phyloP scores from a whole-genome alignment of 2,797 vertebrate species.

The Protonibea diacanthus region DNA sequence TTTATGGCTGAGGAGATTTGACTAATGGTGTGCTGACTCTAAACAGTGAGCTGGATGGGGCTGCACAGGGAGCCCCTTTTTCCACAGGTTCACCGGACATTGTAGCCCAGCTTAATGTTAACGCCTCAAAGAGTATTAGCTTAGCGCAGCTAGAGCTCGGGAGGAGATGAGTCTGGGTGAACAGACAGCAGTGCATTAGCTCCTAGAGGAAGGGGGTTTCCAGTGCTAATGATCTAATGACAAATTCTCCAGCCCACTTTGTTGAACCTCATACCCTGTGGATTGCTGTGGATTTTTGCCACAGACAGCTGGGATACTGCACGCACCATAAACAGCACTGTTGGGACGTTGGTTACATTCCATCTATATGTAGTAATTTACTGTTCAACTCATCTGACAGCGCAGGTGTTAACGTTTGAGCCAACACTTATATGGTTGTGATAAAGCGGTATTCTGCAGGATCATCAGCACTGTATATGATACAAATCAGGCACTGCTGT shows the following conservation, averaged over 20 bases:
- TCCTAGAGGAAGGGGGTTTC: constrained; percentile 60
- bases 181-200: constrained; percentile 69
- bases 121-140: constrained; percentile 79
- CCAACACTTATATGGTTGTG: constrained; percentile 5
- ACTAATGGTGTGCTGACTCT: constrained; percentile 95
- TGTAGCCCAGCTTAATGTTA: constrained; percentile 82
- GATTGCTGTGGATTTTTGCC: constrained; percentile 49
- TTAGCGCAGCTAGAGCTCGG: constrained; percentile 68
- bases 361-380: constrained; percentile 12
- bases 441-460: neutral
- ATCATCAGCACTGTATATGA: constrained; percentile 4
- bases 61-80: constrained; percentile 77
- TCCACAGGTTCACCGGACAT: constrained; percentile 73
- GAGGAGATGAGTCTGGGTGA: constrained; percentile 69
- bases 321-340: constrained; percentile 42
- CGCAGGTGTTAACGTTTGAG: constrained; percentile 36
- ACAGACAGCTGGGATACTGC: constrained; percentile 49
- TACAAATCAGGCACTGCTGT: constrained; percentile 15
- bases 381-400: constrained; percentile 20
- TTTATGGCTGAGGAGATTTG: constrained; percentile 91
- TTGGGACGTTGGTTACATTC: constrained; percentile 24
- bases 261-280: constrained; percentile 53
- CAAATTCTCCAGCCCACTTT: constrained; percentile 65
- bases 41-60: constrained; percentile 79
- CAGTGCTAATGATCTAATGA: constrained; percentile 77